A percentile compares a stretch with the other conserved stretches of the same genome.
Conservation (phyloP, 2,888 invertebrate genomes). For the Leuctra nigra region DNA sequence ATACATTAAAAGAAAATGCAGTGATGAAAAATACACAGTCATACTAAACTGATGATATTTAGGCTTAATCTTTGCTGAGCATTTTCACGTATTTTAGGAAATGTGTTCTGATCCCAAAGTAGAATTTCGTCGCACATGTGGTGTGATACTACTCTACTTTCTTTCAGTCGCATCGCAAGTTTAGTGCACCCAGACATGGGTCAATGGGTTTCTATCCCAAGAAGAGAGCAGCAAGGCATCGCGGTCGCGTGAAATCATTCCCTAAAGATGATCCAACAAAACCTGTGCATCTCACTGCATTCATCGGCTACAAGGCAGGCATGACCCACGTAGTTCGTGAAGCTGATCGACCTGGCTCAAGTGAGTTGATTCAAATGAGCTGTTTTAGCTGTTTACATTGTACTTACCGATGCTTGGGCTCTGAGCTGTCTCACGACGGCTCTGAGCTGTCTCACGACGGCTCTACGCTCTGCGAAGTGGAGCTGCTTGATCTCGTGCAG, state of each 20-base stretch:
- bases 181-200: conserved; percentile 99
- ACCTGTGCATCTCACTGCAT: conserved; percentile 96
- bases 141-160: conserved; percentile 15
- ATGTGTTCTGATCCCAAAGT: neutral
- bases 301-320: conserved; percentile 98
- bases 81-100: too few species aligned
- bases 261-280: conserved; percentile 95
- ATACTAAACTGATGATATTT: neutral
- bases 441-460: too few species aligned
- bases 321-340: conserved; percentile 99
- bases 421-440: neutral
- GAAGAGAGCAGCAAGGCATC: conserved; percentile 92
- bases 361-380: conserved; percentile 59
- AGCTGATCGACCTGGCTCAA: conserved; percentile 97
- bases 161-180: conserved; percentile 97
- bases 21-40: neutral
- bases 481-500: conserved; percentile 39
- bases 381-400: too few species aligned
- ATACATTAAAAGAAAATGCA: too few species aligned
- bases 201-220: conserved; percentile 99
- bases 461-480: conserved; percentile 33
- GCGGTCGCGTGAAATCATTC: conserved; percentile 99
- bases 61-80: conserved; percentile 16
- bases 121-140: neutral
- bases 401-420: conserved; percentile 2